A percentile compares a stretch with the other conserved stretches of the same genome.
phyloP scores from a whole-genome alignment of 2,113 vertebrate species.

The Verasper variegatus region DNA sequence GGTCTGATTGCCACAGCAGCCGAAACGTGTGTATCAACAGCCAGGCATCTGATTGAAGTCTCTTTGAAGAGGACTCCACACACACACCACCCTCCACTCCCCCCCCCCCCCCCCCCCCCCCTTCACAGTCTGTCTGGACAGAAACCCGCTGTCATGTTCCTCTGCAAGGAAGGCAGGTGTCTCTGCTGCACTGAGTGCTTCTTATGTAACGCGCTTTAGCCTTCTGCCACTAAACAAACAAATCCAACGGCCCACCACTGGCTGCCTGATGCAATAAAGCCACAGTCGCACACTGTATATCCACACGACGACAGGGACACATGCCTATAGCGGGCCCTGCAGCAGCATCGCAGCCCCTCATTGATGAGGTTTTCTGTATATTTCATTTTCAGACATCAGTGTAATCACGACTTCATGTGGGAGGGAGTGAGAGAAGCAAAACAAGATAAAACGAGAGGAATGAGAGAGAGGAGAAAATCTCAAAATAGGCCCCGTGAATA shows the following conservation, averaged over 20 bases:
- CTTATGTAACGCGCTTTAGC: slow-evolving; percentile 80
- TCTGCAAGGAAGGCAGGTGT: slow-evolving; percentile 69
- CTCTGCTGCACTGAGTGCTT: slow-evolving; percentile 62
- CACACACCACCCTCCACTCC: background rate
- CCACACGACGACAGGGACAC: background rate
- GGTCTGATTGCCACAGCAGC: slow-evolving; percentile 28
- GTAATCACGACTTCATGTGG: slow-evolving; percentile 71
- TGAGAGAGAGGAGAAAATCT: slow-evolving; percentile 44
- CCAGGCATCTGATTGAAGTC: slow-evolving; percentile 42
- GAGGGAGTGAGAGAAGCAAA: slow-evolving; percentile 61
- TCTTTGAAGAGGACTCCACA: slow-evolving; percentile 28
- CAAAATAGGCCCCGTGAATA: slow-evolving; percentile 63
- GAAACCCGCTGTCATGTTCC: slow-evolving; percentile 39
- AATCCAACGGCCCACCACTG: slow-evolving; percentile 62
- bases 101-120: background rate
- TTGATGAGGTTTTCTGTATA: slow-evolving; percentile 33
- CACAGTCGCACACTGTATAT: background rate
- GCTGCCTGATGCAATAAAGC: slow-evolving; percentile 64
- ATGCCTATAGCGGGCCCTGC: background rate
- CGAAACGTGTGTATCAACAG: slow-evolving; percentile 25
- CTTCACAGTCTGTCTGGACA: slow-evolving; percentile 48
- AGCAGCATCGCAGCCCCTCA: slow-evolving; percentile 15
- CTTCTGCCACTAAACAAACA: slow-evolving; percentile 78
- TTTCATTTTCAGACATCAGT: slow-evolving; percentile 65
- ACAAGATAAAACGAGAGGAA: slow-evolving; percentile 55